Base-by-base conservation (phyloP, 2,888 invertebrate genomes). In the Acrocyrtus sp. region DNA sequence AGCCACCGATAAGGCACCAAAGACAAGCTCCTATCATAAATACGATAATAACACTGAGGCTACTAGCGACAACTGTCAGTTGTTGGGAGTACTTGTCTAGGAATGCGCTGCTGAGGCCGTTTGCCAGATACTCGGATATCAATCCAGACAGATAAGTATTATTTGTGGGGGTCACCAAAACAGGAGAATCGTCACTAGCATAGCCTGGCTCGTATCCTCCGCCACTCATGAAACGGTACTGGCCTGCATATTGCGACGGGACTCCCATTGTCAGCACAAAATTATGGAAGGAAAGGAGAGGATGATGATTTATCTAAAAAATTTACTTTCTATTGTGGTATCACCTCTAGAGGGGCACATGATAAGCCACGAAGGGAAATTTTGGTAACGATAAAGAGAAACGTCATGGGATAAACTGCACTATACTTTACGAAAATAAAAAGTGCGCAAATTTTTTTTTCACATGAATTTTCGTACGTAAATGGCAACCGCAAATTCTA, bases 41-140 rank as follows among this genome's bases (percentile, higher is more conserved):
- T 12, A 78, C 39, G 15, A 77, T 61, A 8, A 76, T 15, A 1
- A 78, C 75, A 75, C 77, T 70, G 34, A 78, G 15, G 24, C 72
- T 56, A 62, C 80, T 78, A 19, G 76, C 61, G 6, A 70, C 62
- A 21, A 69, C 54, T 1, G 77, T 77, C 12, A 74, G 51, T 62
- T 78, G 74, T 22, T 67, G 61, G 19, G 24, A 47, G 26, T 75
- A 74, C 17, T 58, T 74, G 50, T 73, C 48, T 5, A 74, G 21
- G 12, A 75, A 58, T 12, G 45, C 53, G 8, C n/a, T 17, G 2
- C 45, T 75, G 8, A 72, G 29, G 2, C 72, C 65, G 5, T 29
- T 45, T 2, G 51, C n/a, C 24, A 74, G 45, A 26, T 65, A 66
- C 21, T 74, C 74, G 15, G 62, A 27, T 6, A 68, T 34, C 6